A percentile compares a stretch with the other conserved stretches of the same genome.
Evolutionary conservation across 2,888 invertebrate genomes (phyloP).

Genomic region (Mesochorus sp.): DNA sequence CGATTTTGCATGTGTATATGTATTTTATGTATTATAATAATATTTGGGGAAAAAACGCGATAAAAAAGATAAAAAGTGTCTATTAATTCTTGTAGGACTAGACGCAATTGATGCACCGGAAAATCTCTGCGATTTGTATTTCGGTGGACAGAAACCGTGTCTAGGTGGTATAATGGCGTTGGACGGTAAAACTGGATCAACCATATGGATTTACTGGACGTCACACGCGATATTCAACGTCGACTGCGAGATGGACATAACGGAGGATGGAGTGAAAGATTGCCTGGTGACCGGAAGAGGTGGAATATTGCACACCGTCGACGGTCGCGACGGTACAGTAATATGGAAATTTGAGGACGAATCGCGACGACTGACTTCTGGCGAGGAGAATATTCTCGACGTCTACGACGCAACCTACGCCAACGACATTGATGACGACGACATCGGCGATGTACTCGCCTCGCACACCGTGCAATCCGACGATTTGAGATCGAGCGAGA

Average conservation of each 20-base stretch:
- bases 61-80: background rate
- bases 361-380: constrained; percentile 71
- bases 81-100: too few species aligned
- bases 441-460: constrained; percentile 87
- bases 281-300: constrained; percentile 89
- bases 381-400: constrained; percentile 80
- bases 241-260: constrained; percentile 88
- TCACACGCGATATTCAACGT: constrained; percentile 89
- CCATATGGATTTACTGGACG: constrained; percentile 90
- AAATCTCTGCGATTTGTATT: constrained; percentile 86
- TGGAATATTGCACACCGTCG: constrained; percentile 87
- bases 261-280: constrained; percentile 87
- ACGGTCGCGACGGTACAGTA: constrained; percentile 86
- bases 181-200: constrained; percentile 88
- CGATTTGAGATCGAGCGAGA: constrained; percentile 84
- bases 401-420: constrained; percentile 89
- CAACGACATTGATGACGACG: constrained; percentile 88
- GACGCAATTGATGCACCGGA: constrained; percentile 81
- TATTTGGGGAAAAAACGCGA: too few species aligned
- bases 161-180: constrained; percentile 90
- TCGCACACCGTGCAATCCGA: constrained; percentile 85
- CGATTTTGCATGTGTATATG: background rate
- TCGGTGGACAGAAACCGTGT: constrained; percentile 86
- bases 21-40: too few species aligned
- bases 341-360: constrained; percentile 85